Percentiles rank a stretch among this genome's conserved stretches.
phyloP scores from a whole-genome alignment of 2,888 invertebrate species.

The Phyto melanocephala region DNA sequence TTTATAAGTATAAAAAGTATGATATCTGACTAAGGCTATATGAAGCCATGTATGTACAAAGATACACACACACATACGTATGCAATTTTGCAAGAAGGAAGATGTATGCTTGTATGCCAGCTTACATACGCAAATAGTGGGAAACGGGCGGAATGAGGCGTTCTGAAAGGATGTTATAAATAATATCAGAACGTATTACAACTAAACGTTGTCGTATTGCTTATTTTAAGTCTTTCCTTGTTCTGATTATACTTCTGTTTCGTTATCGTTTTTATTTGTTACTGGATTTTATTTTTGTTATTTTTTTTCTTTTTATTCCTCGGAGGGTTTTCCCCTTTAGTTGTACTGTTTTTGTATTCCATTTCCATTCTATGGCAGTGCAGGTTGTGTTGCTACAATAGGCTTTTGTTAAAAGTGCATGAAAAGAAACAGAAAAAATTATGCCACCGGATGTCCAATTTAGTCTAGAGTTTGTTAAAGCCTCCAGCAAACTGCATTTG shows the following conservation, averaged over 20 bases:
- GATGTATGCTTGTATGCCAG: too few relatives aligned
- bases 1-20: neutral
- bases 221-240: constrained; percentile 33
- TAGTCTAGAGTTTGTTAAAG: constrained; percentile 61
- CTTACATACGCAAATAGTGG: constrained; percentile 4
- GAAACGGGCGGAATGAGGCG: neutral
- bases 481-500: constrained; percentile 37
- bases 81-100: too few relatives aligned
- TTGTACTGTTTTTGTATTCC: constrained; percentile 3
- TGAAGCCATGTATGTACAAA: neutral
- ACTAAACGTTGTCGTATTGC: constrained; percentile 22
- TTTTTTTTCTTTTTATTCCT: constrained; percentile 20
- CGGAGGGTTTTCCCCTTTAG: constrained; percentile 23
- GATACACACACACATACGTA: too few relatives aligned
- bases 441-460: constrained; percentile 65
- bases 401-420: constrained; percentile 38
- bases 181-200: neutral
- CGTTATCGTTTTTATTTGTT: constrained; percentile 24
- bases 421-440: constrained; percentile 38
- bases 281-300: constrained; percentile 13
- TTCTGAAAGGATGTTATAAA: neutral
- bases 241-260: neutral
- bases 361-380: constrained; percentile 7
- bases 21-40: neutral
- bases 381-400: constrained; percentile 5